Conservation (phyloP, 2,797 vertebrate genomes). For the Cygnus olor region DNA sequence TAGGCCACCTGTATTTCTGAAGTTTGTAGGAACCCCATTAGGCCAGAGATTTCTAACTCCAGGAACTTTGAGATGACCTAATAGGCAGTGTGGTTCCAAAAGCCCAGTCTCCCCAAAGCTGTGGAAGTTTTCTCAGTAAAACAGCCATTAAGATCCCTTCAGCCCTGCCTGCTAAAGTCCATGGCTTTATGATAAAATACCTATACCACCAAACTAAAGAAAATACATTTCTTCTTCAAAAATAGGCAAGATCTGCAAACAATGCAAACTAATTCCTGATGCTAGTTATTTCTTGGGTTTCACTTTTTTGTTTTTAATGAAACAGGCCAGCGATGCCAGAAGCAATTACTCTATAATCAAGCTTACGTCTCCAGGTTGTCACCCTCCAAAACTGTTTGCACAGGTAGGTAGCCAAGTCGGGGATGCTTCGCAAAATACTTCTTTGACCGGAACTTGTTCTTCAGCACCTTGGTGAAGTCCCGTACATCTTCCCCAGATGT, state of each 20-base stretch:
- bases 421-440: slow-evolving; percentile 98
- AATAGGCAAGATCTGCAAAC: background rate
- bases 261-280: background rate
- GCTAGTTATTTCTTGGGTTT: background rate
- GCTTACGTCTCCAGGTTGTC: slow-evolving; percentile 98
- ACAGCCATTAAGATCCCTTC: background rate
- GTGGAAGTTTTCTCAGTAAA: background rate
- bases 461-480: slow-evolving; percentile 98
- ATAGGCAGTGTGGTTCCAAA: background rate
- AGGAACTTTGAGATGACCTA: background rate
- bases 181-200: background rate
- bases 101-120: background rate
- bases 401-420: slow-evolving; percentile 93
- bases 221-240: background rate
- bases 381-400: slow-evolving; percentile 95
- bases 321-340: background rate
- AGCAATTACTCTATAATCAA: background rate
- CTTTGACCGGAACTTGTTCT: slow-evolving; percentile 98
- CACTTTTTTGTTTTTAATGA: background rate
- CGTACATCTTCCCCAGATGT: slow-evolving; percentile 98
- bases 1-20: background rate
- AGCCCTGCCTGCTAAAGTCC: background rate
- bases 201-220: background rate
- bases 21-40: background rate
- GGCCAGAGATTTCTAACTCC: background rate